phyloP scores from a whole-genome alignment of 2,113 vertebrate genomes.

The Neotragus pygmaeus region DNA sequence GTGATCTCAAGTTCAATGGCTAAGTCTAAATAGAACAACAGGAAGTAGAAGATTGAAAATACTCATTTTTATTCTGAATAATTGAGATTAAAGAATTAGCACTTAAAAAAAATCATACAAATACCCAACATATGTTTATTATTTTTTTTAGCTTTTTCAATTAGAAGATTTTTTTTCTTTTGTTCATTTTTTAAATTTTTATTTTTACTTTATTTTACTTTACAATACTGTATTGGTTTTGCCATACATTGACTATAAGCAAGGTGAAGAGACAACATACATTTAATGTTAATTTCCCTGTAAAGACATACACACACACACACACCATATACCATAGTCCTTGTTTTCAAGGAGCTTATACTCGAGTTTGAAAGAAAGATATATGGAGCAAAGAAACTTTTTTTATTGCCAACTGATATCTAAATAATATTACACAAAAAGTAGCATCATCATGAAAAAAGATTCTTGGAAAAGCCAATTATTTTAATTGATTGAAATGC shows the following conservation, averaged over 20 bases:
- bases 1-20: neutral
- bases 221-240: too few species aligned
- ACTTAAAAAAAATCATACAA: neutral
- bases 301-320: neutral
- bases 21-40: neutral
- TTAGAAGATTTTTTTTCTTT: too few species aligned
- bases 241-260: too few species aligned
- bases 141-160: too few species aligned
- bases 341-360: neutral
- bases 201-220: too few species aligned
- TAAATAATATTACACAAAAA: neutral
- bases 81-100: neutral
- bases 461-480: neutral
- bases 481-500: neutral
- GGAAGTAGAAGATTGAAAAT: neutral
- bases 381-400: neutral
- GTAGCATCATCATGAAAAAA: neutral
- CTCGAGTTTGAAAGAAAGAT: neutral
- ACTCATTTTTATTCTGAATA: neutral
- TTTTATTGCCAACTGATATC: neutral
- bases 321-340: neutral
- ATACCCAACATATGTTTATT: neutral
- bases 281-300: neutral
- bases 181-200: too few species aligned
- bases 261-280: too few species aligned